Evolutionary conservation across 2,797 vertebrate species (phyloP).

Genomic region (Coluber constrictor): DNA sequence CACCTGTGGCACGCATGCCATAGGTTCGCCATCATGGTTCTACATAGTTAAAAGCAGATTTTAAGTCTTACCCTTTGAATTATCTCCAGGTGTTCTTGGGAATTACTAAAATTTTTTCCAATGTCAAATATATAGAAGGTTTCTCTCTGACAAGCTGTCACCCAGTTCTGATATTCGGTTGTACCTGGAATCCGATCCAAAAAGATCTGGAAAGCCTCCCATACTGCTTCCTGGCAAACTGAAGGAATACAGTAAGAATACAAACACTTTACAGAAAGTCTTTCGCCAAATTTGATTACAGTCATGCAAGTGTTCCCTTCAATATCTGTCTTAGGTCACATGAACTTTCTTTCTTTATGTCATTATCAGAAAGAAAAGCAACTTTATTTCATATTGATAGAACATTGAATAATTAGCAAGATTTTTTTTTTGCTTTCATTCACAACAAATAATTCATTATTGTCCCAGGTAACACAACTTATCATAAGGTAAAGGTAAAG

Average conservation of each 20-base stretch:
- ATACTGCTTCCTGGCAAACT: conserved; percentile 94
- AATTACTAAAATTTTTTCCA: conserved; percentile 87
- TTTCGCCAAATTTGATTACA: conserved; percentile 14
- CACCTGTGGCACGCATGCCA: too few relatives aligned
- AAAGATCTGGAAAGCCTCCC: conserved; percentile 94
- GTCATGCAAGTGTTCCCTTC: neutral
- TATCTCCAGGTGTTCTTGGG: conserved; percentile 83
- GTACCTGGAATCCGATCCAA: conserved; percentile 87
- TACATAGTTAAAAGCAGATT: neutral
- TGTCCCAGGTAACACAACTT: neutral
- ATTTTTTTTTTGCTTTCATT: neutral
- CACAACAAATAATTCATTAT: neutral
- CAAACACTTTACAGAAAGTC: conserved; percentile 22
- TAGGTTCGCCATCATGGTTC: too few relatives aligned
- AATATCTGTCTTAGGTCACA: neutral
- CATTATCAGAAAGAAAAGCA: neutral
- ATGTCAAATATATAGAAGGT: conserved; percentile 87
- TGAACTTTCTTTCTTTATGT: neutral
- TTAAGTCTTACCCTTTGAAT: conserved; percentile 77
- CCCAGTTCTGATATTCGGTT: conserved; percentile 86
- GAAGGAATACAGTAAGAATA: conserved; percentile 40
- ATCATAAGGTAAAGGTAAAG: neutral
- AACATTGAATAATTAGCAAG: neutral
- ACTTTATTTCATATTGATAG: neutral
- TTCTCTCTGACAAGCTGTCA: conserved; percentile 84